Percentiles rank a stretch among this genome's conserved stretches.
These are phyloP conservation scores for Melanotaenia parkinsoni DNA, from an alignment of 2,797 vertebrate species.

Conservation along the genomic window DNA sequence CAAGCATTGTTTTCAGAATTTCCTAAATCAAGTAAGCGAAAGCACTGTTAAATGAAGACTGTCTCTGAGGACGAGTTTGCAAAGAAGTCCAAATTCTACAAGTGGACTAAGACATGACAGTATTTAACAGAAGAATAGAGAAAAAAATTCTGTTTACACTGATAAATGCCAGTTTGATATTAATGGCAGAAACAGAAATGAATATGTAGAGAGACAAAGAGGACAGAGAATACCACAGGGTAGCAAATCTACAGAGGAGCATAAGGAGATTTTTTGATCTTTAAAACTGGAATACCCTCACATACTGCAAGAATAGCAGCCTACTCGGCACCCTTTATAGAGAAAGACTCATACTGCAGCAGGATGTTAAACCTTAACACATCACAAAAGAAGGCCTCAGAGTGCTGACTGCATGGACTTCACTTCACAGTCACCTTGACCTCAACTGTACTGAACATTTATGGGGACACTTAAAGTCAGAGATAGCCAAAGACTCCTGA, in stretches of 20 bases:
- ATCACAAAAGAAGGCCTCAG: neutral
- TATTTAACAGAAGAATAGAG: neutral
- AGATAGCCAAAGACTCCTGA: neutral
- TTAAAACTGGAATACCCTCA: neutral
- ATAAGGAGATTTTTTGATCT: neutral
- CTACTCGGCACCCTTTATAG: neutral
- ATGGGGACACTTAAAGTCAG: constrained; percentile 1
- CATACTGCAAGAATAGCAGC: neutral
- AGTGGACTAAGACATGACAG: neutral
- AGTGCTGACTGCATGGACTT: neutral
- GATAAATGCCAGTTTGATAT: neutral
- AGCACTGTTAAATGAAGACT: neutral
- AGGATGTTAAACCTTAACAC: neutral
- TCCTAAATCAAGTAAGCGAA: neutral
- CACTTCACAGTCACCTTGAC: neutral
- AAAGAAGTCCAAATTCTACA: constrained; percentile 2
- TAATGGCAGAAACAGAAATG: neutral
- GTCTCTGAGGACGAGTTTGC: neutral
- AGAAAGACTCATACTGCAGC: neutral
- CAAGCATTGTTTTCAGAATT: neutral
- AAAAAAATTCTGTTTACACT: neutral
- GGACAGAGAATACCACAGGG: neutral
- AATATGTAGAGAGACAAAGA: neutral
- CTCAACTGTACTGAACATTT: neutral
- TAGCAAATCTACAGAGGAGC: neutral